Conservation (phyloP, 1,140 invertebrate species). For the Drosophila sechellia region DNA sequence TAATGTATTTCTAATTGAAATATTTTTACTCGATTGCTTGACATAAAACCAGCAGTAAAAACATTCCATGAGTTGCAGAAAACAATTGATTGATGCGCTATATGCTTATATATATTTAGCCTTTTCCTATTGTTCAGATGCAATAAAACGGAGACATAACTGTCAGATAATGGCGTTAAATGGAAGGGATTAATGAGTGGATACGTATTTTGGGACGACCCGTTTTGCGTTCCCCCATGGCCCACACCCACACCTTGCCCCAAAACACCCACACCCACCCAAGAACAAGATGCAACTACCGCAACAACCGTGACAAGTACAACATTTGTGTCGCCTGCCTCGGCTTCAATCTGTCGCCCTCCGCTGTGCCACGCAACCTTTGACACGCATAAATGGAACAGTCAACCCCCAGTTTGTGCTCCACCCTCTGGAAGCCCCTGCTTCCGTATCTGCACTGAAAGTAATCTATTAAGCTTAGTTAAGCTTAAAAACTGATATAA, state of each 20-base stretch:
- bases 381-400: conserved; percentile 81
- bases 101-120: conserved; percentile 20
- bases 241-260: background rate
- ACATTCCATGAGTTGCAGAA: conserved; percentile 43
- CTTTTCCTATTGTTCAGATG: conserved; percentile 31
- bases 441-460: background rate
- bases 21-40: conserved; percentile 53
- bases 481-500: no score
- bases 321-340: conserved; percentile 78
- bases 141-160: conserved; percentile 32
- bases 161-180: conserved; percentile 53
- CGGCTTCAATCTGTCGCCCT: conserved; percentile 75
- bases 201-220: conserved; percentile 43
- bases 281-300: conserved; percentile 78
- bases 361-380: conserved; percentile 68
- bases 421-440: conserved; percentile 5
- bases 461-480: background rate
- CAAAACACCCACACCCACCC: conserved; percentile 4
- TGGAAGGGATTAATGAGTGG: conserved; percentile 64
- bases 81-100: conserved; percentile 60
- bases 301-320: conserved; percentile 81
- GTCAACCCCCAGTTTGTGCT: conserved; percentile 36
- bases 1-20: conserved; percentile 65
- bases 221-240: conserved; percentile 33
- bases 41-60: conserved; percentile 18